Percentiles rank a stretch among this genome's conserved stretches.
These are phyloP conservation scores for Speoplatyrhinus poulsoni DNA, from an alignment of 2,113 vertebrate genomes.

Conservation along the genomic window DNA sequence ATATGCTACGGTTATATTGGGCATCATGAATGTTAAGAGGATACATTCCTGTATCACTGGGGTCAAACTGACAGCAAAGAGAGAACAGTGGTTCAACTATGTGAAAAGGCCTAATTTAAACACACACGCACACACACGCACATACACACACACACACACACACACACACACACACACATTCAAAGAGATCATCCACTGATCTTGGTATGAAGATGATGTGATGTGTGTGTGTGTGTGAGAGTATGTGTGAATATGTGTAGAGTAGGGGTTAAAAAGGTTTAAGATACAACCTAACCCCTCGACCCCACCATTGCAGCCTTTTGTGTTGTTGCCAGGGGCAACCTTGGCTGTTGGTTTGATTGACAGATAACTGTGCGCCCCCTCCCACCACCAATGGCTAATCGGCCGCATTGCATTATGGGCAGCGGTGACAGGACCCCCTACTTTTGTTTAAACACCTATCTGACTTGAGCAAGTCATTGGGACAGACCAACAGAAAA, in stretches of 20 bases:
- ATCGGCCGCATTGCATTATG: too few species aligned
- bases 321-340: conserved; percentile 58
- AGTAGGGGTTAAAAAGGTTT: conserved; percentile 36
- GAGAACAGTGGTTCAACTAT: neutral
- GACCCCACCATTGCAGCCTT: conserved; percentile 57
- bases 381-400: conserved; percentile 19
- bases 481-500: too few species aligned
- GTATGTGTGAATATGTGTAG: neutral
- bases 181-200: neutral
- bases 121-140: neutral
- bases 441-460: too few species aligned
- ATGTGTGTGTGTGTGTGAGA: neutral
- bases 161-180: neutral
- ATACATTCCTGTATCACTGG: too few species aligned
- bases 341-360: conserved; percentile 44
- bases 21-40: too few species aligned
- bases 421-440: too few species aligned
- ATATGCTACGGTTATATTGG: too few species aligned
- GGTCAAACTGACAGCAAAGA: too few species aligned
- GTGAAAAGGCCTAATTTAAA: neutral
- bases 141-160: neutral
- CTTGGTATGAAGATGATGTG: neutral
- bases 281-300: conserved; percentile 43
- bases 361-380: conserved; percentile 55
- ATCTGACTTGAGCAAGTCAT: too few species aligned